Percentiles rank a stretch among this genome's conserved stretches.
phyloP scores from a whole-genome alignment of 2,797 vertebrate species.

The Hylomyscus alleni region DNA sequence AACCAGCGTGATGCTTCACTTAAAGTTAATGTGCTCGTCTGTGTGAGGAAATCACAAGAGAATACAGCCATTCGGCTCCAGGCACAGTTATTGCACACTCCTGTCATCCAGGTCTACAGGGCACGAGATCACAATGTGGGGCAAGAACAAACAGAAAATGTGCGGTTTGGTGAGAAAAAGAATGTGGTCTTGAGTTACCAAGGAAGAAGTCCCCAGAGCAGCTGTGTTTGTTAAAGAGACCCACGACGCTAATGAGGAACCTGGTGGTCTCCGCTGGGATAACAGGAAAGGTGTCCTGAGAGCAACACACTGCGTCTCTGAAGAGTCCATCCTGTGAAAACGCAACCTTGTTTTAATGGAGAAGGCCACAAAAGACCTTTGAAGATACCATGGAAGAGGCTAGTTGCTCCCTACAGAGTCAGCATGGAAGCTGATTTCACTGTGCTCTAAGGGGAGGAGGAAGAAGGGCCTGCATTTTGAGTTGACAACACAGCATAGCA shows the following conservation, averaged over 20 bases:
- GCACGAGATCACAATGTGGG: background rate
- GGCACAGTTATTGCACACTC: no score
- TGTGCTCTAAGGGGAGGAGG: background rate
- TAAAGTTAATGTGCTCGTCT: background rate
- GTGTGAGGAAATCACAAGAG: background rate
- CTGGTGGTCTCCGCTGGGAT: background rate
- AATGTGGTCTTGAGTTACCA: background rate
- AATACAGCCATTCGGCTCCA: accelerated
- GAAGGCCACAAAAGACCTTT: background rate
- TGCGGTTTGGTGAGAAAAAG: background rate
- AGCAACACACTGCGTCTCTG: no score
- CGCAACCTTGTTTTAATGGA: background rate
- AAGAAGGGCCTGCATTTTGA: background rate
- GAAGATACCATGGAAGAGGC: background rate
- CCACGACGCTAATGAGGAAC: background rate
- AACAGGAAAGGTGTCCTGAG: background rate
- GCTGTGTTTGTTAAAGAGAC: background rate
- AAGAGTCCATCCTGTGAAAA: background rate
- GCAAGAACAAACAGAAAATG: background rate
- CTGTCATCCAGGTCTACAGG: background rate
- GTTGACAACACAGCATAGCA: background rate
- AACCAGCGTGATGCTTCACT: background rate
- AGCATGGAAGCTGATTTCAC: background rate
- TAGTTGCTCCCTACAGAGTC: background rate
- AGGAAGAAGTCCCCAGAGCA: background rate